phyloP scores from a whole-genome alignment of 2,797 vertebrate species.

The Cossypha dichroa region DNA sequence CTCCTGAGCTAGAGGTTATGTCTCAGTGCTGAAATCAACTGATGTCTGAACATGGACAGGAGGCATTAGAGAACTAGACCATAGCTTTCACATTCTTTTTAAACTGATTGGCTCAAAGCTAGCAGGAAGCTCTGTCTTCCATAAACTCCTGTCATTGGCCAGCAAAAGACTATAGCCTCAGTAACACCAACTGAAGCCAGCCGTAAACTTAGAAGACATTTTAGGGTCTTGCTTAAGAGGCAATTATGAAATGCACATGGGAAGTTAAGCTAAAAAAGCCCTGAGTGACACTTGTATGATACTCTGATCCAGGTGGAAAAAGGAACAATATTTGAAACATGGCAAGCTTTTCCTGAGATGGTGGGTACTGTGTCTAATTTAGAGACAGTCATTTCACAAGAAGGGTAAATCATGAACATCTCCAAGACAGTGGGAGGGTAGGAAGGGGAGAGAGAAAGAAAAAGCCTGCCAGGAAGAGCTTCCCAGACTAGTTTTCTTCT shows the following conservation, averaged over 20 bases:
- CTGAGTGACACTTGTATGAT: neutral
- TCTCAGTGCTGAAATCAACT: neutral
- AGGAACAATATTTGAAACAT: constrained; percentile 12
- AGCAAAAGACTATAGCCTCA: neutral
- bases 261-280: neutral
- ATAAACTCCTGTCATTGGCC: neutral
- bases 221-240: neutral
- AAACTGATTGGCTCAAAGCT: neutral
- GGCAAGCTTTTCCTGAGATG: neutral
- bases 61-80: neutral
- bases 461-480: constrained; percentile 4
- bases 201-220: neutral
- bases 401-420: constrained; percentile 15
- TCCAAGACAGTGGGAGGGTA: constrained; percentile 27
- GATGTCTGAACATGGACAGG: neutral
- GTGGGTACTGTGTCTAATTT: neutral
- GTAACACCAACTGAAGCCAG: neutral
- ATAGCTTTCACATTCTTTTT: neutral
- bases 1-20: neutral
- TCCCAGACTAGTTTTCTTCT: neutral
- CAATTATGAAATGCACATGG: neutral
- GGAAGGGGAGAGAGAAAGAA: neutral
- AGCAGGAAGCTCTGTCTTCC: neutral
- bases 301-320: constrained; percentile 16
- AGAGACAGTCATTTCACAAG: constrained; percentile 19